These are phyloP conservation scores for Darwinula stevensoni DNA, from an alignment of 2,888 invertebrate species.

Conservation along the genomic window DNA sequence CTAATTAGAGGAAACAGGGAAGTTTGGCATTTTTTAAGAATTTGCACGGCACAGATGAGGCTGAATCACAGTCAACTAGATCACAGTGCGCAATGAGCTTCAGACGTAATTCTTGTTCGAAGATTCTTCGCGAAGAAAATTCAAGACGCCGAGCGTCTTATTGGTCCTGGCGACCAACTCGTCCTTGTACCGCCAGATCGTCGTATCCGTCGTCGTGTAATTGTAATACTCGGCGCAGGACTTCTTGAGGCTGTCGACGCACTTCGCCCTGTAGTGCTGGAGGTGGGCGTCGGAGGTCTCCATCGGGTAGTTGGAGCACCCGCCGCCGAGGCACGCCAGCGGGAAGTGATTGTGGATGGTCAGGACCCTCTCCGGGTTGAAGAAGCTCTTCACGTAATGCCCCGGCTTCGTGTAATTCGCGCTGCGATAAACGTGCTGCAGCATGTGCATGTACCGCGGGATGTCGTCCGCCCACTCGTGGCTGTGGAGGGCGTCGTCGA, in stretches of 20 bases:
- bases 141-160: too few species aligned
- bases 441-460: conserved; percentile 69
- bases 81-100: too few species aligned
- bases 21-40: too few species aligned
- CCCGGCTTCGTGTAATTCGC: conserved; percentile 75
- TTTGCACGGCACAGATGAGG: too few species aligned
- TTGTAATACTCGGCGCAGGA: conserved; percentile 50
- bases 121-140: too few species aligned
- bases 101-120: too few species aligned
- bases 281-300: conserved; percentile 54
- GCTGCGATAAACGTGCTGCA: conserved; percentile 60
- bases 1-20: too few species aligned
- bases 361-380: conserved; percentile 60
- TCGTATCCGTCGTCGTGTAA: conserved; percentile 48
- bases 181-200: conserved; percentile 62
- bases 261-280: conserved; percentile 78
- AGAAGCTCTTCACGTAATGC: conserved; percentile 77
- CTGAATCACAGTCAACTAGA: too few species aligned
- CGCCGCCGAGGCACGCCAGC: conserved; percentile 42
- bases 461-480: conserved; percentile 23
- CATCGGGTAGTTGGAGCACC: conserved; percentile 54
- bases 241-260: conserved; percentile 58
- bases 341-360: conserved; percentile 80
- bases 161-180: conserved; percentile 36
- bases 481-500: conserved; percentile 19